Evolutionary conservation across 2,113 vertebrate genomes (phyloP).

Genomic region (Brienomyrus brachyistius): DNA sequence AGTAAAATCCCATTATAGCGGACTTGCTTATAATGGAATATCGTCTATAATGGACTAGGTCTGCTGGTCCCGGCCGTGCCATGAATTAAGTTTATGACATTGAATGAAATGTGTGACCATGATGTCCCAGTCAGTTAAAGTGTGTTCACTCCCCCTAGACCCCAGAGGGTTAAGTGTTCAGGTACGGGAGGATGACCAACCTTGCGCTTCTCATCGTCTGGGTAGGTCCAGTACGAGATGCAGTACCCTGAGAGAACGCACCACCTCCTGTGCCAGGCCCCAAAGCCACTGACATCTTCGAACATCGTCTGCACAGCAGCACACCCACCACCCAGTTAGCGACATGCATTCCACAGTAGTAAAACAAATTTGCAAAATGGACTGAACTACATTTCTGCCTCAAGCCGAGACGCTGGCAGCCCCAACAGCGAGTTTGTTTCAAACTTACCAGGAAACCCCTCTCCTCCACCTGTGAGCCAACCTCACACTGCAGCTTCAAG

Average conservation of each 20-base stretch:
- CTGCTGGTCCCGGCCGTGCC: too few relatives aligned
- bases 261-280: slow-evolving; percentile 94
- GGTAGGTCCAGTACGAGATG: slow-evolving; percentile 96
- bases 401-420: neutral
- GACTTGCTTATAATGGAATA: too few relatives aligned
- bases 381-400: neutral
- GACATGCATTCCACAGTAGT: neutral
- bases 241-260: slow-evolving; percentile 86
- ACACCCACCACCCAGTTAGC: neutral
- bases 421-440: neutral
- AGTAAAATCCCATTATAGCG: too few relatives aligned
- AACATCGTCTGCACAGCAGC: slow-evolving; percentile 80
- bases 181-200: slow-evolving; percentile 46
- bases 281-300: slow-evolving; percentile 95
- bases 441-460: slow-evolving; percentile 85
- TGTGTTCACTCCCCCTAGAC: too few relatives aligned
- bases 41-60: too few relatives aligned
- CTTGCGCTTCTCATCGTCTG: slow-evolving; percentile 91
- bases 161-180: neutral
- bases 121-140: too few relatives aligned
- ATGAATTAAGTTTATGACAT: too few relatives aligned
- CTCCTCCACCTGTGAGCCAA: slow-evolving; percentile 79
- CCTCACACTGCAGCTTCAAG: slow-evolving; percentile 85
- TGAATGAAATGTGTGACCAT: too few relatives aligned
- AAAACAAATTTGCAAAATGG: neutral